Evolutionary conservation across 2,888 invertebrate species (phyloP).

Genomic region (Machimus atricapillus): DNA sequence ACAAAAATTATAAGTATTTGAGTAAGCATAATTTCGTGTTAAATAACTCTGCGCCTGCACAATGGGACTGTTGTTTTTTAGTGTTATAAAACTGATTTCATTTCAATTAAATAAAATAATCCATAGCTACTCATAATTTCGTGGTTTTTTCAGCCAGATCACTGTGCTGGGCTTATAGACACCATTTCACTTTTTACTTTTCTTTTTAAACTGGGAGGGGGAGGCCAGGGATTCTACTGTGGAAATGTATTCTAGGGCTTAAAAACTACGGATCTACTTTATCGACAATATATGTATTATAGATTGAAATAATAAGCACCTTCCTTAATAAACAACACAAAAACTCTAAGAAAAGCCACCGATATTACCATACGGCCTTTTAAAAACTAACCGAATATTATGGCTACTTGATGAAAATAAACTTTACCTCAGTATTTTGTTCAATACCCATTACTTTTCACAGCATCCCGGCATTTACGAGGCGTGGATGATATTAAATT

Average conservation of each 20-base stretch:
- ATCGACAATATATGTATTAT: conserved; percentile 36
- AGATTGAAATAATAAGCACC: too few relatives aligned
- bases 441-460: too few relatives aligned
- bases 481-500: too few relatives aligned
- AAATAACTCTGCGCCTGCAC: background rate
- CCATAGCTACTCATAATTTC: conserved; percentile 5
- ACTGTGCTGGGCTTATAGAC: background rate
- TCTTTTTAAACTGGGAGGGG: background rate
- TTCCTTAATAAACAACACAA: too few relatives aligned
- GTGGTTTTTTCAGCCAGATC: background rate
- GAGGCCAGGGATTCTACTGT: background rate
- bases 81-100: background rate
- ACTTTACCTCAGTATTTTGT: too few relatives aligned
- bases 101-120: conserved; percentile 27
- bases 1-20: conserved; percentile 24
- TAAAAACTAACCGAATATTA: too few relatives aligned
- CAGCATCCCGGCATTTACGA: too few relatives aligned
- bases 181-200: background rate
- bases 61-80: background rate
- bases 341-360: too few relatives aligned
- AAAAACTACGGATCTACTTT: conserved; percentile 3
- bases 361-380: too few relatives aligned
- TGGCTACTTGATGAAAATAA: too few relatives aligned
- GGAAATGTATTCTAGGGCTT: background rate
- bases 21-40: conserved; percentile 18